Evolutionary conservation across 2,888 invertebrate genomes (phyloP).

Genomic region (Bembecia ichneumoniformis): DNA sequence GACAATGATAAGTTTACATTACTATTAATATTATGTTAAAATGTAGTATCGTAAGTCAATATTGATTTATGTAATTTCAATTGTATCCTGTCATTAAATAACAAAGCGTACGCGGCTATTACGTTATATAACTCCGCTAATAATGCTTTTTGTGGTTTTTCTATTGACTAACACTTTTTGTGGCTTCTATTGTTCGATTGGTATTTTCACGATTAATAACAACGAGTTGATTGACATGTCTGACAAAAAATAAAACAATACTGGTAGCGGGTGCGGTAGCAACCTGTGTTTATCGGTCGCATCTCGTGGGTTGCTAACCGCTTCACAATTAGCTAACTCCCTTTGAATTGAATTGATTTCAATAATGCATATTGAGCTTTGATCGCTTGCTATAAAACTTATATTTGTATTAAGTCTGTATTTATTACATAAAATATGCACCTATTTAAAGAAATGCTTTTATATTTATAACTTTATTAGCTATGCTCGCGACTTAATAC

Average conservation of each 20-base stretch:
- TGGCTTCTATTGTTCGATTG: conserved; percentile 39
- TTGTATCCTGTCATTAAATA: conserved; percentile 26
- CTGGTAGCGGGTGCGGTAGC: conserved; percentile 29
- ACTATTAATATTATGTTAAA: no score
- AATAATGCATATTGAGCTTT: neutral
- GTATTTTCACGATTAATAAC: conserved; percentile 41
- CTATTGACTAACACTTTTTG: conserved; percentile 33
- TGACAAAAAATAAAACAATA: conserved; percentile 47
- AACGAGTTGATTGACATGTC: conserved; percentile 38
- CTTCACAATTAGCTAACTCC: no score
- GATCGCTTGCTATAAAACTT: no score
- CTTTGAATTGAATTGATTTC: conserved; percentile 12
- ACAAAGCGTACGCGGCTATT: conserved; percentile 26
- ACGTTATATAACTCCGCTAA: conserved; percentile 26
- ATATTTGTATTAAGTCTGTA: no score
- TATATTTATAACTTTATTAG: no score
- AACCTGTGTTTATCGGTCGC: conserved; percentile 27
- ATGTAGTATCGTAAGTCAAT: neutral
- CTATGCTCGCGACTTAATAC: no score
- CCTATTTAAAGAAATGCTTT: no score
- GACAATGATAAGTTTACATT: no score
- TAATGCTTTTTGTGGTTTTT: conserved; percentile 25
- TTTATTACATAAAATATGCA: no score
- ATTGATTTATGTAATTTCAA: conserved; percentile 28
- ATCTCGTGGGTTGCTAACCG: conserved; percentile 10